These are phyloP conservation scores for Prionailurus bengalensis DNA, from an alignment of 2,113 vertebrate species.

Conservation along the genomic window DNA sequence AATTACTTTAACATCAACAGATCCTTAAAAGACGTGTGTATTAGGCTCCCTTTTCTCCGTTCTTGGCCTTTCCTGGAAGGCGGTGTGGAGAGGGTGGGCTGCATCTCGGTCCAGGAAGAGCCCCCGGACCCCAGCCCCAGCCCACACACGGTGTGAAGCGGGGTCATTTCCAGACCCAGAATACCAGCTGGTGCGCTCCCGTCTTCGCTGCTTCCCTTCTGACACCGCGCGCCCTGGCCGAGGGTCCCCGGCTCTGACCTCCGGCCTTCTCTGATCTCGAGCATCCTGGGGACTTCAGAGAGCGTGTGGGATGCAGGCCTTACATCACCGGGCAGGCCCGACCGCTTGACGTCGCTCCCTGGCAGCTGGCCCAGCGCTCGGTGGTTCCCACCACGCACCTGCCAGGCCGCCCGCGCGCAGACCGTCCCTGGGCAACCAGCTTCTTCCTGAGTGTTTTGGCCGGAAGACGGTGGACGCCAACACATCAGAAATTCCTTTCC, in stretches of 20 bases:
- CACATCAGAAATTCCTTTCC: accelerated
- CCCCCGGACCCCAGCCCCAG: not conserved
- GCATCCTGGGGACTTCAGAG: not conserved
- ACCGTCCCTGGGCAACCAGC: no score
- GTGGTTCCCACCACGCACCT: accelerated
- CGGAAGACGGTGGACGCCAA: not conserved
- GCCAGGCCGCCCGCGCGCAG: accelerated
- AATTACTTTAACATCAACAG: not conserved
- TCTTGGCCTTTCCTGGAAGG: not conserved
- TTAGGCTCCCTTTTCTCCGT: not conserved
- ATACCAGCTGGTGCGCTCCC: not conserved
- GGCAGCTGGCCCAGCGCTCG: accelerated
- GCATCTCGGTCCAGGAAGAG: not conserved
- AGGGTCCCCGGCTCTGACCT: no score
- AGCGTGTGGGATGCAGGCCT: accelerated
- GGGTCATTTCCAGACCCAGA: not conserved
- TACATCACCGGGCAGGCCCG: no score
- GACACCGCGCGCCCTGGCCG: not conserved
- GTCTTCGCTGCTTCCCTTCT: not conserved
- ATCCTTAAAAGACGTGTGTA: not conserved
- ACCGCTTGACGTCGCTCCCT: not conserved
- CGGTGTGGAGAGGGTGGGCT: no score
- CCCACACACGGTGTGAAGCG: accelerated
- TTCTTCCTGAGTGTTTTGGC: not conserved
- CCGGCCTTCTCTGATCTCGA: accelerated